phyloP scores from a whole-genome alignment of 2,888 invertebrate genomes.

The Chromoteleia sp. region DNA sequence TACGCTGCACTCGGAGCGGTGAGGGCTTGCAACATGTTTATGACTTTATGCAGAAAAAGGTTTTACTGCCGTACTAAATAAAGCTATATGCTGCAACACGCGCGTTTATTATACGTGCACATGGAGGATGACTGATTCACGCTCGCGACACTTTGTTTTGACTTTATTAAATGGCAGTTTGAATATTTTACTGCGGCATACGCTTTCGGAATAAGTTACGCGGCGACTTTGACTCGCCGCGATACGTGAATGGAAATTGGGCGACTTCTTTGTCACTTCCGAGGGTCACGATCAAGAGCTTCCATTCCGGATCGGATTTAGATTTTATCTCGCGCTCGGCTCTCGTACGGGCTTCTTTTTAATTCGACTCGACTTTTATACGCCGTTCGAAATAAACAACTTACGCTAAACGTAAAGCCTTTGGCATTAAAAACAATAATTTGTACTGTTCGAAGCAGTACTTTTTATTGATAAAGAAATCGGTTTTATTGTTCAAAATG shows the following conservation, averaged over 20 bases:
- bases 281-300: constrained; percentile 25
- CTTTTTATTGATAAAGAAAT: too few species aligned
- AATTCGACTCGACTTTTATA: constrained; percentile 7
- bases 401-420: too few species aligned
- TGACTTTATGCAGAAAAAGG: constrained; percentile 56
- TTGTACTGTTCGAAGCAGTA: too few species aligned
- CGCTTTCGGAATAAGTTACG: constrained; percentile 45
- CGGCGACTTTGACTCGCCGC: constrained; percentile 9
- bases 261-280: constrained; percentile 45
- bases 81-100: constrained; percentile 50
- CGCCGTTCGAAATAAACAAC: too few species aligned
- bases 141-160: constrained; percentile 64
- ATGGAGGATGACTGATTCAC: constrained; percentile 61
- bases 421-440: too few species aligned
- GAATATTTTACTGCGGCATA: constrained; percentile 48
- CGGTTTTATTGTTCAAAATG: too few species aligned
- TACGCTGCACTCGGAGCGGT: constrained; percentile 12
- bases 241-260: constrained; percentile 34
- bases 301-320: constrained; percentile 10
- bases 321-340: constrained; percentile 14
- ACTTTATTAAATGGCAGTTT: constrained; percentile 63
- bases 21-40: constrained; percentile 48
- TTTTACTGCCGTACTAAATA: constrained; percentile 53
- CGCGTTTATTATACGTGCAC: constrained; percentile 58
- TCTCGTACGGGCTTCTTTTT: constrained; percentile 4